Percentiles rank a stretch among this genome's conserved stretches.
Evolutionary conservation across 2,888 invertebrate genomes (phyloP).

Genomic region (Cataglyphis cursor): DNA sequence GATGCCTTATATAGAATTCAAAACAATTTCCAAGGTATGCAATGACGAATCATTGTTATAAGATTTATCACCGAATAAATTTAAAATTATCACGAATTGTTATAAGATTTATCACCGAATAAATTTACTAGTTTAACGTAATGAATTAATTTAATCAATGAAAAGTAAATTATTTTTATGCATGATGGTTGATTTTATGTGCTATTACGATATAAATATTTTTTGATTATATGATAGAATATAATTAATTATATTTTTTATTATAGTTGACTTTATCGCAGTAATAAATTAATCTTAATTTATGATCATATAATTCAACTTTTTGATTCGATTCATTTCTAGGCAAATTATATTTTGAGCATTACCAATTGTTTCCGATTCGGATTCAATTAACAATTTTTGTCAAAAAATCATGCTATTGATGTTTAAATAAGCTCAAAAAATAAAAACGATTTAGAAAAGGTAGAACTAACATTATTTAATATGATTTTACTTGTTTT

Average conservation of each 20-base stretch:
- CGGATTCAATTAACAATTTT: slow-evolving; percentile 1
- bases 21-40: not conserved
- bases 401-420: not conserved
- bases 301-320: not conserved
- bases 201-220: not conserved
- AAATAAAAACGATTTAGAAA: not conserved
- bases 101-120: not conserved
- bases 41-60: not conserved
- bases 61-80: not conserved
- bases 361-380: not conserved
- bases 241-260: slow-evolving; percentile 7
- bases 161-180: not conserved
- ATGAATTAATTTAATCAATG: not conserved
- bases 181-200: not conserved
- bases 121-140: not conserved
- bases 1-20: slow-evolving; percentile 13
- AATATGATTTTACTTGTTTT: not conserved
- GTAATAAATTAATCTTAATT: slow-evolving; percentile 15
- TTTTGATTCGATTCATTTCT: not conserved
- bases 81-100: no score
- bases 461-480: not conserved
- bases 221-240: not conserved
- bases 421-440: not conserved
- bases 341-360: not conserved
- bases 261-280: not conserved